These are phyloP conservation scores for Leptarthrus brevirostris DNA, from an alignment of 2,888 invertebrate species.

Conservation along the genomic window DNA sequence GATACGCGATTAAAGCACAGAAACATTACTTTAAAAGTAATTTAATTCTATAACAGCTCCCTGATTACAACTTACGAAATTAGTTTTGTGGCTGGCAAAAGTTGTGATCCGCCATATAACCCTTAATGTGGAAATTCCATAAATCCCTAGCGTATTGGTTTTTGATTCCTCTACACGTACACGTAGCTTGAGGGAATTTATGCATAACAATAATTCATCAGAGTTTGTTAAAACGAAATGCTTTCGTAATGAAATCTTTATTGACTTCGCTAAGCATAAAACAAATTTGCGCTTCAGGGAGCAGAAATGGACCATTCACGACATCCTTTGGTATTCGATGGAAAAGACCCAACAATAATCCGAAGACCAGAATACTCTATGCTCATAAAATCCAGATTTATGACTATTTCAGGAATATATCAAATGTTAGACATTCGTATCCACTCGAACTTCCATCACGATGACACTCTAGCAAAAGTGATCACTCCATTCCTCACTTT, in stretches of 20 bases:
- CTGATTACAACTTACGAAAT: neutral
- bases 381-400: slow-evolving; percentile 40
- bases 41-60: neutral
- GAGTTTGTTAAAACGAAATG: slow-evolving; percentile 20
- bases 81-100: neutral
- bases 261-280: neutral
- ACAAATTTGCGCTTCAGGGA: neutral
- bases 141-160: neutral
- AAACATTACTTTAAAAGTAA: no score
- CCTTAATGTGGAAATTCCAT: neutral
- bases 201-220: slow-evolving; percentile 12
- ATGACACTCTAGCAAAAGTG: no score
- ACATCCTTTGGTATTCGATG: neutral
- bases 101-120: neutral
- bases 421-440: neutral
- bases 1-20: no score
- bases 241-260: slow-evolving; percentile 11
- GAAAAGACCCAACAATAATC: slow-evolving; percentile 5
- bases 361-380: slow-evolving; percentile 5
- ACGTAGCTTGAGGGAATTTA: slow-evolving; percentile 3
- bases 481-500: no score
- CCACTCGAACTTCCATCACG: no score
- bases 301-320: neutral
- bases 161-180: neutral
- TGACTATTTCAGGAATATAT: slow-evolving; percentile 24